A percentile compares a stretch with the other conserved stretches of the same genome.
These are phyloP conservation scores for Smittia aterrima DNA, from an alignment of 2,888 invertebrate genomes.

Conservation along the genomic window DNA sequence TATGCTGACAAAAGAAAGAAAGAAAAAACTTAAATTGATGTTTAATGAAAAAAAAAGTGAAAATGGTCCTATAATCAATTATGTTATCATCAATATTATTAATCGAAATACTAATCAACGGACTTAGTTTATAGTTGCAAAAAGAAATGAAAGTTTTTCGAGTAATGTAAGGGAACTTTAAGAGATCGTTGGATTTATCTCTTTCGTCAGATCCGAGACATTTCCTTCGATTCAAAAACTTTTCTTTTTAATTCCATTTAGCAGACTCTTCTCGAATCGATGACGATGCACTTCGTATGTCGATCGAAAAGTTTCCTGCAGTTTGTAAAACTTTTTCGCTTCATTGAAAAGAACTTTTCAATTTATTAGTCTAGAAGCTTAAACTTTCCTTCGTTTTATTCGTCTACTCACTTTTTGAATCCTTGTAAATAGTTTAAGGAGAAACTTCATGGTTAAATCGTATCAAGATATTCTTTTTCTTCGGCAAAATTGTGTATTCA, in stretches of 20 bases:
- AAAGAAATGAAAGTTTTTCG: neutral
- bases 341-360: too few relatives aligned
- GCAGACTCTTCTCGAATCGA: too few relatives aligned
- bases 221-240: too few relatives aligned
- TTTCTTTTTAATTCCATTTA: too few relatives aligned
- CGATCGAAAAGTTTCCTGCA: too few relatives aligned
- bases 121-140: conserved; percentile 26
- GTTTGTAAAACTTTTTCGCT: too few relatives aligned
- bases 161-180: neutral
- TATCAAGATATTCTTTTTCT: too few relatives aligned
- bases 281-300: too few relatives aligned
- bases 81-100: neutral
- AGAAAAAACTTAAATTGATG: conserved; percentile 2
- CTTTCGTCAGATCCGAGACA: too few relatives aligned
- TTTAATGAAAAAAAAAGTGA: conserved; percentile 27
- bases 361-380: neutral
- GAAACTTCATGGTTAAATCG: too few relatives aligned
- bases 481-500: too few relatives aligned
- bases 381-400: neutral
- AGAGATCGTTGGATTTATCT: too few relatives aligned
- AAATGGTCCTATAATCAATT: conserved; percentile 1
- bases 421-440: neutral
- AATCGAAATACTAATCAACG: conserved; percentile 19
- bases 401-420: neutral
- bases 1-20: neutral